Evolutionary conservation across 2,888 invertebrate genomes (phyloP), one percentile per base, ranked within the genome.

Genomic region (Apodemia zela): DNA sequence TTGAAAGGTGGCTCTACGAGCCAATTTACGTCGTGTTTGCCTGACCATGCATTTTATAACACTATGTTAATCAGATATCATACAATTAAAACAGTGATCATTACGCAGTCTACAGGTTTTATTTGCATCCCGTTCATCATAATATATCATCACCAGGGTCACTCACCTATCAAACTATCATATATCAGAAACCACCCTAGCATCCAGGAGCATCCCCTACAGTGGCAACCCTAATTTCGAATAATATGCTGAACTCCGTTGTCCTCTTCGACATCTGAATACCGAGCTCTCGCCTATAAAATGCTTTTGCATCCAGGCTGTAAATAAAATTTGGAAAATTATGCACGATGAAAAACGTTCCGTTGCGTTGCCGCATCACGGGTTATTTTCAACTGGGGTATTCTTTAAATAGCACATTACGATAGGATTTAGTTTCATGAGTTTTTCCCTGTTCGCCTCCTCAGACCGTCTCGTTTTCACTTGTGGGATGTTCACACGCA

Each of bases 381-480:
- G 76, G 87, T 82, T 91, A 91, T 91, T 91, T 91, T 84, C 86
- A 85, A 84, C 88, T 84, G 84, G 85, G 90, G 88, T 90, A 89
- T 87, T 89, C 89, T 91, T 88, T 86, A 91, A 91, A 91, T 91
- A 91, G 90, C 87, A 78, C 83, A 89, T 90, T 87, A 89, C 91
- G 90, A 89, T 91, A 89, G 91, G 84, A 91, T 91, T 90, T 89
- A 84, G 89, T 91, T 91, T 90, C 91, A 90, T 85, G 78, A 87
- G 85, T 86, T 91, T 90, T 90, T 88, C 88, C 87, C 88, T 84
- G 84, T 85, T 87, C 84, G 42, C 42, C 77, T 84, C 85, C 80
- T 75, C 81, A 68, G 71, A 75, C 75, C 76, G 84, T 80, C 79
- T 76, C 82, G 80, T 79, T 81, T 79, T 77, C 76, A 75, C 79